Evolutionary conservation across 2,797 vertebrate species (phyloP).

Genomic region (Chelonia mydas): DNA sequence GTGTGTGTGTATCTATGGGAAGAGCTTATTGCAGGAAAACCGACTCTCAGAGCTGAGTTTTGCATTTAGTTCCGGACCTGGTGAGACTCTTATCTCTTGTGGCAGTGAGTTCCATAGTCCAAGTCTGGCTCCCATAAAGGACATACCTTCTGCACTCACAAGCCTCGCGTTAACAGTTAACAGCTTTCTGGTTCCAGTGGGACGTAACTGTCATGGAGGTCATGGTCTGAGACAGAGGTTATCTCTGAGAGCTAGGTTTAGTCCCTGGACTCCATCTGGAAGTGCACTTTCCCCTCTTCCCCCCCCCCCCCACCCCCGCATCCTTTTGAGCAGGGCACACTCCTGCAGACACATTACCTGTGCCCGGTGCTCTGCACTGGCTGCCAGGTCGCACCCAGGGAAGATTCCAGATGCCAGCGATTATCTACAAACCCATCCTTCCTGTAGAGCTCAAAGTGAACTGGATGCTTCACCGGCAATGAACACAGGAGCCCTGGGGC

Average conservation of each 20-base stretch:
- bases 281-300: not conserved
- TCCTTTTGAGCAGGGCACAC: not conserved
- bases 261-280: not conserved
- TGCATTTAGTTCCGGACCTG: not conserved
- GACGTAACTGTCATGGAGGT: not conserved
- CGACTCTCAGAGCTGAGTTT: not conserved
- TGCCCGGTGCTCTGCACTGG: not conserved
- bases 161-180: not conserved
- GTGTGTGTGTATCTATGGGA: not conserved
- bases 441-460: not conserved
- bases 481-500: not conserved
- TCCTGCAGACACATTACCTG: not conserved
- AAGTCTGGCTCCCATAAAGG: not conserved
- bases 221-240: not conserved
- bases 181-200: too few species aligned
- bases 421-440: not conserved
- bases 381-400: not conserved
- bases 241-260: not conserved
- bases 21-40: not conserved
- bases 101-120: not conserved
- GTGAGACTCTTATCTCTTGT: not conserved
- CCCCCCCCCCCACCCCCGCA: accelerated
- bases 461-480: too few species aligned
- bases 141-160: not conserved
- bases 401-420: not conserved